A percentile compares a stretch with the other conserved stretches of the same genome.
Conservation (phyloP, 2,113 vertebrate genomes). For the Agapornis roseicollis region DNA sequence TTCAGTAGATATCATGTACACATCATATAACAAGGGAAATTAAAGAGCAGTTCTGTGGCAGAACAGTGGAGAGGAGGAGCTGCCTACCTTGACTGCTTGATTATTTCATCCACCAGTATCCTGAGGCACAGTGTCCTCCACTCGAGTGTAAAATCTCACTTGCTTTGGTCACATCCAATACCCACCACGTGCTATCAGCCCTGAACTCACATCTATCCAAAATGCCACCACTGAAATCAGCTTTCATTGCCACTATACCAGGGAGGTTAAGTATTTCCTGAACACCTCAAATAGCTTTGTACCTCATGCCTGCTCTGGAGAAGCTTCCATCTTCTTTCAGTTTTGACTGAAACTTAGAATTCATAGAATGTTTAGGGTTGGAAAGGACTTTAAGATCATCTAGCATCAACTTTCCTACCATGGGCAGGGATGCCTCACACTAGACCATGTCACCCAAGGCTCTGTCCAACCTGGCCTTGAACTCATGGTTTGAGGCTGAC, state of each 20-base stretch:
- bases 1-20: neutral
- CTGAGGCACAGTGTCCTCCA: accelerated
- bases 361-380: neutral
- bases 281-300: neutral
- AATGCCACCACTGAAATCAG: neutral
- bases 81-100: neutral
- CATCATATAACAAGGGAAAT: neutral
- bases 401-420: neutral
- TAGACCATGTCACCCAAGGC: neutral
- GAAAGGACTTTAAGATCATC: neutral
- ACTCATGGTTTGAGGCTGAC: neutral
- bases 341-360: neutral
- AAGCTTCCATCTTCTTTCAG: neutral
- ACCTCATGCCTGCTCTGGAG: neutral
- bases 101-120: neutral
- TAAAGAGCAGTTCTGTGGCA: neutral
- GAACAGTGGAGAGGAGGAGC: neutral
- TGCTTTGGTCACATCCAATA: neutral
- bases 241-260: neutral
- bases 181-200: neutral
- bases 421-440: neutral
- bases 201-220: neutral
- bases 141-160: neutral
- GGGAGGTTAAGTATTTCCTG: neutral
- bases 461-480: neutral